These are phyloP conservation scores for Mesoligia furuncula DNA, from an alignment of 2,888 invertebrate genomes.

Conservation along the genomic window DNA sequence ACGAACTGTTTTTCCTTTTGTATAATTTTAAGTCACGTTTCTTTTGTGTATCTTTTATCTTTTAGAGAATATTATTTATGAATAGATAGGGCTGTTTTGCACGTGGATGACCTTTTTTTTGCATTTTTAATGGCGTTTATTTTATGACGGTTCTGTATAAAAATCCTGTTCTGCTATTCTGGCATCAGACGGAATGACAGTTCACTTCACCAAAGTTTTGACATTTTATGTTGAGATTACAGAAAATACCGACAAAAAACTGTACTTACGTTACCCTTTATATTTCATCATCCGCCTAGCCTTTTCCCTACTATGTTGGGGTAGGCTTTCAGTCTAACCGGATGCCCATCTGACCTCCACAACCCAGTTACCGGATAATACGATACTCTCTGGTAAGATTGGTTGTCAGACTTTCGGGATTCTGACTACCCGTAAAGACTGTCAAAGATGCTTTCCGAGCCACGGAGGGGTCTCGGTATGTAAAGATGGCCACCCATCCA, in stretches of 20 bases:
- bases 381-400: too few species aligned
- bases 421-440: too few species aligned
- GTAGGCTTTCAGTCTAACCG: too few species aligned
- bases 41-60: neutral
- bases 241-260: neutral
- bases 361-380: too few species aligned
- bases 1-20: slow-evolving; percentile 15
- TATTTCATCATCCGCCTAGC: too few species aligned
- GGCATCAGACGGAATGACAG: neutral
- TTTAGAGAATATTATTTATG: neutral
- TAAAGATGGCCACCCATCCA: too few species aligned
- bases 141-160: neutral
- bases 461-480: too few species aligned
- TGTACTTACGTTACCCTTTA: neutral
- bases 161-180: neutral
- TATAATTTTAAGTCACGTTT: slow-evolving; percentile 12
- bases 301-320: too few species aligned
- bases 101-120: neutral
- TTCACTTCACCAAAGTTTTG: neutral
- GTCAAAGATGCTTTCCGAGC: too few species aligned
- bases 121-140: neutral
- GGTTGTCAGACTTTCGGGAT: too few species aligned
- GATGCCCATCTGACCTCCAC: too few species aligned
- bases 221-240: neutral
- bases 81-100: neutral